Evolutionary conservation across 2,888 invertebrate species (phyloP).

Genomic region (Tolmerus cingulatus): DNA sequence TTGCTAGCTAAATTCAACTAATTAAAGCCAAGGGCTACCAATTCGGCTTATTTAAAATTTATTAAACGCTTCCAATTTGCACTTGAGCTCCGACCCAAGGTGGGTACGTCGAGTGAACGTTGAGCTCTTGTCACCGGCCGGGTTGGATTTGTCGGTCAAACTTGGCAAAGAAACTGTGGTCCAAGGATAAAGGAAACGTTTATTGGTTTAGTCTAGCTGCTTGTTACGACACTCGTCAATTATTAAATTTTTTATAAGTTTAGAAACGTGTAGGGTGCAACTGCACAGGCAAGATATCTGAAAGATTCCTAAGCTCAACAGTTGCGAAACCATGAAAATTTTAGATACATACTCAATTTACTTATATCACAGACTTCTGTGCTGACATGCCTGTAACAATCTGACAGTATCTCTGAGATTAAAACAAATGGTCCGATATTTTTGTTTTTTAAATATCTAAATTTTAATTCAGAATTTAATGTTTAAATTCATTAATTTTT

Average conservation of each 20-base stretch:
- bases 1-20: not conserved
- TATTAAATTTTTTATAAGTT: not conserved
- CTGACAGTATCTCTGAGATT: no score
- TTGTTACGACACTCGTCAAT: not conserved
- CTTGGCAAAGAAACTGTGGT: not conserved
- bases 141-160: not conserved
- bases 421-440: not conserved
- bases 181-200: not conserved
- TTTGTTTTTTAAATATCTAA: no score
- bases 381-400: no score
- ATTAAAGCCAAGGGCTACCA: not conserved
- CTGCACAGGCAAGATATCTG: not conserved
- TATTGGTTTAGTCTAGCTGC: not conserved
- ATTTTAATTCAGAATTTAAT: no score
- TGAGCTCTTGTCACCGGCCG: not conserved
- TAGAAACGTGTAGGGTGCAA: not conserved
- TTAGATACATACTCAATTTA: no score
- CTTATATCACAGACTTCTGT: no score
- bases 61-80: not conserved
- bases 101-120: not conserved
- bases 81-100: not conserved
- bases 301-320: not conserved
- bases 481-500: no score
- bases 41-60: constrained; percentile 5
- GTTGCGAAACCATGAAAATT: no score